These are phyloP conservation scores for Enteromius afrohamiltoni DNA, from an alignment of 2,797 vertebrate species.

Conservation along the genomic window DNA sequence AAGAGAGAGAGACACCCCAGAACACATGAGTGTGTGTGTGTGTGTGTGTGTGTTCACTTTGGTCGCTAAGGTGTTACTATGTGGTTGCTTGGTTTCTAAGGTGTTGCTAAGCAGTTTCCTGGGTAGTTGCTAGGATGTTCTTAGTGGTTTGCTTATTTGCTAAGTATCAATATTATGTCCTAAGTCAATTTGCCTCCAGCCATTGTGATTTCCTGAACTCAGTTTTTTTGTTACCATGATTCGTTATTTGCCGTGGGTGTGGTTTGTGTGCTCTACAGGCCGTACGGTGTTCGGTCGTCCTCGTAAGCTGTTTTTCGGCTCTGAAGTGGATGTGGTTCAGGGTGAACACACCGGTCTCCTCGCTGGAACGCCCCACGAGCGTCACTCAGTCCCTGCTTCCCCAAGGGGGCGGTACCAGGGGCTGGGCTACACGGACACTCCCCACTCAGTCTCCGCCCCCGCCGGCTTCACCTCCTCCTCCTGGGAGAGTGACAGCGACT, in stretches of 20 bases:
- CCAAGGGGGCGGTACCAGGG: slow-evolving; percentile 90
- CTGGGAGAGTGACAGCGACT: slow-evolving; percentile 70
- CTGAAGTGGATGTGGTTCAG: slow-evolving; percentile 79
- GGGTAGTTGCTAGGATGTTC: background rate
- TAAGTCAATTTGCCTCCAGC: background rate
- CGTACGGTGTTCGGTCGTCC: slow-evolving; percentile 93
- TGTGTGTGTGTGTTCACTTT: no score
- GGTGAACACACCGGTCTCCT: slow-evolving; percentile 92
- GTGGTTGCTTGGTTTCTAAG: background rate
- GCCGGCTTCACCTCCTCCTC: slow-evolving; percentile 74
- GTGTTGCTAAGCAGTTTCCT: no score
- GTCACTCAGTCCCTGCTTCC: slow-evolving; percentile 82
- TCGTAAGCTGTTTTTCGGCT: slow-evolving; percentile 87
- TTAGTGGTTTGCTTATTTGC: background rate
- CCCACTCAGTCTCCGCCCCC: slow-evolving; percentile 82
- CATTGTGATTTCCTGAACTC: background rate
- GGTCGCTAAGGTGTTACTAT: background rate
- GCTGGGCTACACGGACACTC: slow-evolving; percentile 86
- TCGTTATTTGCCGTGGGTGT: background rate
- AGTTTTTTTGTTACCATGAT: background rate
- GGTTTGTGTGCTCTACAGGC: slow-evolving; percentile 72
- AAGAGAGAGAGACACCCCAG: no score
- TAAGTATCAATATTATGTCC: background rate
- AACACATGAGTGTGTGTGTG: no score
- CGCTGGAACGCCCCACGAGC: slow-evolving; percentile 87